Conservation (phyloP, 1,140 invertebrate genomes). For the Leucophenga varia region DNA sequence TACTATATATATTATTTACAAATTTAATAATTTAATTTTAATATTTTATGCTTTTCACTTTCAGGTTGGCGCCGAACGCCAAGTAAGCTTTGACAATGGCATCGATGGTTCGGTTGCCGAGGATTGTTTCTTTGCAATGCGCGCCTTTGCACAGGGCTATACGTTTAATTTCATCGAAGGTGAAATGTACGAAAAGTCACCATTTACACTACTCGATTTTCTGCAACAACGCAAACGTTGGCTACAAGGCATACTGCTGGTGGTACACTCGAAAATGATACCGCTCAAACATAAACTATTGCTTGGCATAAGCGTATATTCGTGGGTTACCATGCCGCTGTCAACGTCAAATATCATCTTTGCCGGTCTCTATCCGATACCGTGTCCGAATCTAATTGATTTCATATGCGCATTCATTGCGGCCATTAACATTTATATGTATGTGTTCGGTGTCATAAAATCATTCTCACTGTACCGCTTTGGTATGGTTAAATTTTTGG, state of each 20-base stretch:
- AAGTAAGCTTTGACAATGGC: slow-evolving; percentile 94
- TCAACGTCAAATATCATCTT: slow-evolving; percentile 87
- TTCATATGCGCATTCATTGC: slow-evolving; percentile 86
- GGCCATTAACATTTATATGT: slow-evolving; percentile 93
- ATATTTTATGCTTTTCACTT: slow-evolving; percentile 44
- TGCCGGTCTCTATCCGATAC: slow-evolving; percentile 82
- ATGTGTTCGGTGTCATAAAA: slow-evolving; percentile 93
- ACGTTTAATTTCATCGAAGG: slow-evolving; percentile 93
- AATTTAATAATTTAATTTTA: not conserved
- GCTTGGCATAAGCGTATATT: slow-evolving; percentile 87
- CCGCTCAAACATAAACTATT: slow-evolving; percentile 81
- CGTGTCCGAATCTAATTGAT: slow-evolving; percentile 79
- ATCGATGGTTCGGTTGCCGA: slow-evolving; percentile 95
- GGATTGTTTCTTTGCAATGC: slow-evolving; percentile 96
- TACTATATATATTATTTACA: not conserved
- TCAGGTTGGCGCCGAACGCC: slow-evolving; percentile 82
- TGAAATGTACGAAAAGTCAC: slow-evolving; percentile 98
- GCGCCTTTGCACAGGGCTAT: slow-evolving; percentile 81
- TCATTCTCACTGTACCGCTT: slow-evolving; percentile 89
- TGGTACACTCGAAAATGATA: slow-evolving; percentile 87
- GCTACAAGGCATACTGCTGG: slow-evolving; percentile 94
- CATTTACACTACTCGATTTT: slow-evolving; percentile 93
- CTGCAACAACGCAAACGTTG: slow-evolving; percentile 94
- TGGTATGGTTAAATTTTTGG: slow-evolving; percentile 74
- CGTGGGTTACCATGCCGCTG: slow-evolving; percentile 93